phyloP scores from a whole-genome alignment of 2,888 invertebrate species.

The Tromatobia lineatoria region DNA sequence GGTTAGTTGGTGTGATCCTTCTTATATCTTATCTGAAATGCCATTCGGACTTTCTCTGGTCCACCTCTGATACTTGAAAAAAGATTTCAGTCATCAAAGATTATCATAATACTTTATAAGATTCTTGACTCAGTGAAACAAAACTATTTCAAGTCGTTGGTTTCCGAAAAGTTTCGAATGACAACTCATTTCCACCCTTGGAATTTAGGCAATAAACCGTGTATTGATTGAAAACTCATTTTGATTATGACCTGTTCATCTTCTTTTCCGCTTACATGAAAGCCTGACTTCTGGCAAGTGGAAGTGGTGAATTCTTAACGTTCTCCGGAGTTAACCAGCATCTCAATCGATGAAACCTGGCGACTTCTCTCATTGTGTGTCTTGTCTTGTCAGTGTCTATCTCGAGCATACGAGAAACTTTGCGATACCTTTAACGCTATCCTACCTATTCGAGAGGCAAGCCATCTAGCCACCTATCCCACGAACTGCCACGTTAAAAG shows the following conservation, averaged over 20 bases:
- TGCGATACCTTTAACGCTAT: constrained; percentile 35
- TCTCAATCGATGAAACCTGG: constrained; percentile 27
- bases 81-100: no score
- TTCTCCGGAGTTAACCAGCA: constrained; percentile 14
- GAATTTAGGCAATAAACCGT: background rate
- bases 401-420: constrained; percentile 27
- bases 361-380: constrained; percentile 2
- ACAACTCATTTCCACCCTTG: background rate
- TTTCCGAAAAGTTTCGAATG: no score
- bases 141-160: no score
- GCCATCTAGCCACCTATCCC: constrained; percentile 33
- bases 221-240: background rate
- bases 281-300: constrained; percentile 9
- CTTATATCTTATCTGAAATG: no score
- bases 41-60: no score
- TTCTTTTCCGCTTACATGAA: no score
- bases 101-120: no score
- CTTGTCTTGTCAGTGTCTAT: constrained; percentile 22
- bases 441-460: constrained; percentile 12
- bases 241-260: background rate
- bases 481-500: constrained; percentile 52
- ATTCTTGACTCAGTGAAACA: no score
- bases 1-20: no score
- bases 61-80: no score
- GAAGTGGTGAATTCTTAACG: background rate